A percentile compares a stretch with the other conserved stretches of the same genome.
phyloP scores from a whole-genome alignment of 2,888 invertebrate genomes.

The Monoplex corrugatus region DNA sequence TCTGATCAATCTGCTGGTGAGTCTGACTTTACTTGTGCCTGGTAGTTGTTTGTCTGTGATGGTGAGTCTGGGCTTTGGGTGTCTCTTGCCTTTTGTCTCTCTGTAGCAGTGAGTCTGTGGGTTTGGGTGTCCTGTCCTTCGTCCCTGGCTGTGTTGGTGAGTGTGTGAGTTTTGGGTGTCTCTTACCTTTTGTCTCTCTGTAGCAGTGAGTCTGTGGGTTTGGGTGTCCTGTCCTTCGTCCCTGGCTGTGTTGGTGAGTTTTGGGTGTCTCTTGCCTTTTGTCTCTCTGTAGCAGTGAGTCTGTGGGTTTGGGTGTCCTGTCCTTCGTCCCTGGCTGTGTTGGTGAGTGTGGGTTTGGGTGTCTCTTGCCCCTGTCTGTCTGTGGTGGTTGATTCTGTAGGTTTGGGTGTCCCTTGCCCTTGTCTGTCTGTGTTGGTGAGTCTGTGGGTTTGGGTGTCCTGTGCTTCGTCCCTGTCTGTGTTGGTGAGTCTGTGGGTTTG shows the following conservation, averaged over 20 bases:
- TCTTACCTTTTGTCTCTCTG: not conserved
- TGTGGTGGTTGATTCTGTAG: too few species aligned
- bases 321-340: conserved; percentile 1
- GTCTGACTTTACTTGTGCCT: too few species aligned
- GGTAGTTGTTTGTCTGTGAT: not conserved
- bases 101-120: not conserved
- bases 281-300: not conserved
- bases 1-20: conserved; percentile 94
- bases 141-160: not conserved
- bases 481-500: not conserved
- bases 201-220: not conserved
- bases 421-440: too few species aligned
- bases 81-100: not conserved
- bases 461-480: too few species aligned
- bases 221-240: too few species aligned
- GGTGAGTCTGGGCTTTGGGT: not conserved
- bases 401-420: too few species aligned
- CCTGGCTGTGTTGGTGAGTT: not conserved
- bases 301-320: conserved; percentile 1
- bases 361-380: too few species aligned
- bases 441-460: not conserved
- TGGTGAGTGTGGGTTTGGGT: not conserved
- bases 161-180: not conserved
- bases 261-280: not conserved
- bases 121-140: too few species aligned